These are phyloP conservation scores for Limnephilus lunatus DNA, from an alignment of 2,888 invertebrate species.

Conservation along the genomic window DNA sequence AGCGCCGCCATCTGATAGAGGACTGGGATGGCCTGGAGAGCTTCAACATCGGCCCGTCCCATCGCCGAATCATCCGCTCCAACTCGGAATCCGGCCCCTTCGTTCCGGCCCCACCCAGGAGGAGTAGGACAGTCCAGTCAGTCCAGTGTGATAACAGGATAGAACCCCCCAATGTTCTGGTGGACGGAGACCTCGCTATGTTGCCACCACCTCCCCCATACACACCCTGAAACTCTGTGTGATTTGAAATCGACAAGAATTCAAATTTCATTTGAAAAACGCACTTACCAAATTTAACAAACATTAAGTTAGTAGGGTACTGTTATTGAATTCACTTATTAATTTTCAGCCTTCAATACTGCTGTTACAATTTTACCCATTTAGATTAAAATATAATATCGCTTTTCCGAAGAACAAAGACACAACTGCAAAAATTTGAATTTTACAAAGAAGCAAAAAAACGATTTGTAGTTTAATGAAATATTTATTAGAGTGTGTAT, in stretches of 20 bases:
- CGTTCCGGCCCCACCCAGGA: conserved; percentile 70
- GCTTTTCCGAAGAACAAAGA: too few relatives aligned
- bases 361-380: neutral
- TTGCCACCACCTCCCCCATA: conserved; percentile 78
- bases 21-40: conserved; percentile 80
- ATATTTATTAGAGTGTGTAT: too few relatives aligned
- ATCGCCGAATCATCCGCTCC: conserved; percentile 71
- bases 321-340: neutral
- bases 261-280: conserved; percentile 14
- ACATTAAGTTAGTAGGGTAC: neutral
- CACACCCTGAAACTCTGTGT: conserved; percentile 71
- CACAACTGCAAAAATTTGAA: too few relatives aligned
- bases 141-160: conserved; percentile 18
- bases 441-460: too few relatives aligned
- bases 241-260: neutral
- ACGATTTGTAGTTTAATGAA: too few relatives aligned
- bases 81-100: conserved; percentile 75
- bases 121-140: conserved; percentile 57
- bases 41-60: conserved; percentile 79
- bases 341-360: neutral
- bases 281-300: conserved; percentile 36
- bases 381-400: neutral
- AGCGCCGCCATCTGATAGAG: conserved; percentile 79
- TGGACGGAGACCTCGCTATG: conserved; percentile 71
- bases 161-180: conserved; percentile 2